Evolutionary conservation across 1,140 invertebrate species (phyloP).

Genomic region (Panagrolaimus sp.): DNA sequence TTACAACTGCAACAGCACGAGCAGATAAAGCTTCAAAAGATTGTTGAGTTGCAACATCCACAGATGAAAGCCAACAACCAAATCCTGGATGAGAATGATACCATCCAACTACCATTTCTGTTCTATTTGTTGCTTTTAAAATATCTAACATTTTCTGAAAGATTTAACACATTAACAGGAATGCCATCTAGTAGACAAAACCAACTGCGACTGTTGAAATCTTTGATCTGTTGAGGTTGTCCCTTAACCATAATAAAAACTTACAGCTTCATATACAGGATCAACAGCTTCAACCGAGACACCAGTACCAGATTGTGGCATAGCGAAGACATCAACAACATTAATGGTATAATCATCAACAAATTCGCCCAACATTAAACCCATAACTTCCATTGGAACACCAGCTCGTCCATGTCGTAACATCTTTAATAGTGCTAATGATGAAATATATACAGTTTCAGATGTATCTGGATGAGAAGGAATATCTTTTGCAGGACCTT

Average conservation of each 20-base stretch:
- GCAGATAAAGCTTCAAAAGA: constrained; percentile 92
- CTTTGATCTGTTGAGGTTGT: no score
- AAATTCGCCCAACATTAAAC: constrained; percentile 98
- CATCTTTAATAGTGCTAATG: constrained; percentile 66
- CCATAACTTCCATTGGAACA: constrained; percentile 99
- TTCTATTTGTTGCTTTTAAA: constrained; percentile 87
- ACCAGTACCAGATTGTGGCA: constrained; percentile 94
- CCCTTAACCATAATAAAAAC: no score
- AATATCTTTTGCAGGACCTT: neutral
- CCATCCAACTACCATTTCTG: constrained; percentile 99
- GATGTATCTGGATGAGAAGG: constrained; percentile 20
- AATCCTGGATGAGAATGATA: constrained; percentile 99
- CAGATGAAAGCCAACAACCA: constrained; percentile 91
- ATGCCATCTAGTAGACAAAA: no score
- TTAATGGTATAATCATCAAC: constrained; percentile 98
- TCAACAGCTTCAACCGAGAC: constrained; percentile 98
- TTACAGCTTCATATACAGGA: constrained; percentile 98
- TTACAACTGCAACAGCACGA: constrained; percentile 92
- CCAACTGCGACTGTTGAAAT: no score
- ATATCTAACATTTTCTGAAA: constrained; percentile 99
- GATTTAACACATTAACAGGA: no score
- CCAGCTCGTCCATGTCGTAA: constrained; percentile 94
- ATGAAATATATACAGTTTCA: constrained; percentile 32
- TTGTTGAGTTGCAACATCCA: constrained; percentile 95
- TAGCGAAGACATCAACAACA: constrained; percentile 98